phyloP scores from a whole-genome alignment of 1,140 invertebrate genomes.

The Drosophila sturtevanti region DNA sequence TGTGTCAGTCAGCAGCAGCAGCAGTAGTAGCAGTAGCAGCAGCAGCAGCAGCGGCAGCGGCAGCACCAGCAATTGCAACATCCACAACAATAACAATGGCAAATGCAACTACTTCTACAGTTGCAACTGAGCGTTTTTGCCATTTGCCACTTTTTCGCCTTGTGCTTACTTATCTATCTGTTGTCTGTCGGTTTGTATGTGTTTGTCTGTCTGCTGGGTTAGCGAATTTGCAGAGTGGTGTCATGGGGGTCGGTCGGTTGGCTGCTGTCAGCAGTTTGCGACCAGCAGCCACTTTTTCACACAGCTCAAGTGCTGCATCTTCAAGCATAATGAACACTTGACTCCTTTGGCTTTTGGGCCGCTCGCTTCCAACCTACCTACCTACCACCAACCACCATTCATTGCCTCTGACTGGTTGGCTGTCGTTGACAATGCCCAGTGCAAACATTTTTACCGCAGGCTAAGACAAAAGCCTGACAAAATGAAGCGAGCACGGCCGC shows the following conservation, averaged over 20 bases:
- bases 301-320: slow-evolving; percentile 58
- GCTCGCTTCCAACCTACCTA: background rate
- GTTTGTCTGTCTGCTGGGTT: slow-evolving; percentile 30
- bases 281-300: slow-evolving; percentile 50
- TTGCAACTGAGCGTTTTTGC: slow-evolving; percentile 31
- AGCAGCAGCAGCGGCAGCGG: slow-evolving; percentile 35
- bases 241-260: background rate
- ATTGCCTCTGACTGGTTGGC: background rate
- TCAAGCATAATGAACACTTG: slow-evolving; percentile 69
- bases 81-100: slow-evolving; percentile 8
- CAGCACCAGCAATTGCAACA: slow-evolving; percentile 28
- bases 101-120: slow-evolving; percentile 29
- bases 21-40: background rate
- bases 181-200: slow-evolving; percentile 12
- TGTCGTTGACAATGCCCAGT: slow-evolving; percentile 43
- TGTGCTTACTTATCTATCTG: slow-evolving; percentile 25
- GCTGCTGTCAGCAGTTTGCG: slow-evolving; percentile 25
- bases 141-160: slow-evolving; percentile 38
- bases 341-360: slow-evolving; percentile 65
- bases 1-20: slow-evolving; percentile 21
- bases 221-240: no score
- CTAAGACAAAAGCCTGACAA: slow-evolving; percentile 58
- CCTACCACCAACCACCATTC: slow-evolving; percentile 17
- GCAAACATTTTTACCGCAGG: slow-evolving; percentile 53
- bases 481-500: slow-evolving; percentile 43